Evolutionary conservation across 1,140 invertebrate species (phyloP).

Genomic region (Theocolax elegans): DNA sequence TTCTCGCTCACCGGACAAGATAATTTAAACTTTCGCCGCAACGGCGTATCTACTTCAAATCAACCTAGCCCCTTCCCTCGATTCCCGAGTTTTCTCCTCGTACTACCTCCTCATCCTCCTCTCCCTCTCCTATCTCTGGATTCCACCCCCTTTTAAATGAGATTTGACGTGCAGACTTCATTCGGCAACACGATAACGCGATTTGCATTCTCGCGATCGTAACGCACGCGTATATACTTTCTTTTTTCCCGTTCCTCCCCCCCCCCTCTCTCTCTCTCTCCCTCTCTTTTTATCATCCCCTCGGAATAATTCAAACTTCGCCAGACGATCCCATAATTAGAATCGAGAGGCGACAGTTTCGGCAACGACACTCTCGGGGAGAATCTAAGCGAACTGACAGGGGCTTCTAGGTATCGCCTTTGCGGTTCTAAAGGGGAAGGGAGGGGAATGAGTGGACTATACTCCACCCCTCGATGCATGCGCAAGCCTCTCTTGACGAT

Average conservation of each 20-base stretch:
- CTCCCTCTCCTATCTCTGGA: background rate
- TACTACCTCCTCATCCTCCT: background rate
- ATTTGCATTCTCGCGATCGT: slow-evolving; percentile 18
- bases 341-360: background rate
- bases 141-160: slow-evolving; percentile 1
- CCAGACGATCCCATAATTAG: background rate
- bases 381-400: background rate
- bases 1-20: slow-evolving; percentile 57
- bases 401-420: no score
- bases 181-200: slow-evolving; percentile 13
- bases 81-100: slow-evolving; percentile 1
- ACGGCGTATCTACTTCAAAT: slow-evolving; percentile 26
- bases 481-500: background rate
- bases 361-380: slow-evolving; percentile 23
- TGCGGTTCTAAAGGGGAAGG: no score
- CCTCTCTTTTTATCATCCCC: background rate
- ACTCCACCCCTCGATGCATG: no score
- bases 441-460: no score
- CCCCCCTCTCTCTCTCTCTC: background rate
- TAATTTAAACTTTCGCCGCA: slow-evolving; percentile 62
- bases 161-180: slow-evolving; percentile 19
- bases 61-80: background rate
- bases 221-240: background rate
- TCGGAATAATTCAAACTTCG: slow-evolving; percentile 24
- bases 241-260: background rate